Conservation (phyloP, 2,888 invertebrate genomes). For the Nysson spinosus region DNA sequence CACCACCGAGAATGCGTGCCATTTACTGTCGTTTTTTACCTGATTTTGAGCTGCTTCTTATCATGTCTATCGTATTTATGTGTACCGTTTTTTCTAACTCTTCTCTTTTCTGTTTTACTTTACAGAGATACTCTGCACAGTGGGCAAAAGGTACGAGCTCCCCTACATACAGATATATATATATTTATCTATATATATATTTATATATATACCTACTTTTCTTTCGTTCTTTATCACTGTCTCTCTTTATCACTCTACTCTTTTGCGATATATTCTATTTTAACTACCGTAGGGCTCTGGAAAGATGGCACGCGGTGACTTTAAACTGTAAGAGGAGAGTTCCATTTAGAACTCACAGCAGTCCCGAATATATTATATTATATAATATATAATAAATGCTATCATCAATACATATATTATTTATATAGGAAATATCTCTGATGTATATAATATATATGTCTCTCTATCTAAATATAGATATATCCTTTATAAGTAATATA, state of each 20-base stretch:
- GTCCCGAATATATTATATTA: too few relatives aligned
- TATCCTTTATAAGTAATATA: too few relatives aligned
- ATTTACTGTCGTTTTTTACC: slow-evolving; percentile 2
- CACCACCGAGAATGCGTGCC: slow-evolving; percentile 1
- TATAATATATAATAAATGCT: too few relatives aligned
- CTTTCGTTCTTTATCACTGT: slow-evolving; percentile 20
- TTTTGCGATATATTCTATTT: too few relatives aligned
- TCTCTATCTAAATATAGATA: too few relatives aligned
- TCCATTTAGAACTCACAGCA: too few relatives aligned
- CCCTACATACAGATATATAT: slow-evolving; percentile 54
- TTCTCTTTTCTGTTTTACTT: slow-evolving; percentile 75
- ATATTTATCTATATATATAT: slow-evolving; percentile 35
- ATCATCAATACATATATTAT: too few relatives aligned
- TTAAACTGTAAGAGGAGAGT: too few relatives aligned
- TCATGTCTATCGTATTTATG: slow-evolving; percentile 51
- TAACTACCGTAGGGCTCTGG: too few relatives aligned
- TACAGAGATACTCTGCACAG: slow-evolving; percentile 76
- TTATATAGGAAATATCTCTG: too few relatives aligned
- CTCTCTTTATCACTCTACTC: slow-evolving; percentile 10
- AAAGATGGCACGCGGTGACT: too few relatives aligned
- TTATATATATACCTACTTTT: slow-evolving; percentile 16
- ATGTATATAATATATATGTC: too few relatives aligned
- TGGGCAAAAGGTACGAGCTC: slow-evolving; percentile 75
- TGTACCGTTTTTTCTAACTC: slow-evolving; percentile 72
- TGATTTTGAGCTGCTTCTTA: slow-evolving; percentile 23